These are phyloP conservation scores for Julus scandinavius DNA, from an alignment of 2,888 invertebrate species.

Conservation along the genomic window DNA sequence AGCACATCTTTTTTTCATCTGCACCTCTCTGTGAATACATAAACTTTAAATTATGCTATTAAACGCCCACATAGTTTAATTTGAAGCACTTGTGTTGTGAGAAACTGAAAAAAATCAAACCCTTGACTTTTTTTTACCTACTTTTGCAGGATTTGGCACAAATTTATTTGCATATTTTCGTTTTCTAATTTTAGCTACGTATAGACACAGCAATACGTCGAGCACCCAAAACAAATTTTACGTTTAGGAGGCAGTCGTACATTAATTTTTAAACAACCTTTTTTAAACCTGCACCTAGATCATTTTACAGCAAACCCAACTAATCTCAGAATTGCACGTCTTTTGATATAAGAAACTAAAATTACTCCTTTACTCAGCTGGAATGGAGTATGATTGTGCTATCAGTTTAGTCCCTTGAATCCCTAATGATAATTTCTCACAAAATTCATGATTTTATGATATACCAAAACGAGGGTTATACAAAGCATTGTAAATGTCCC, in stretches of 20 bases:
- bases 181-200: not conserved
- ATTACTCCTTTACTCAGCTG: too few species aligned
- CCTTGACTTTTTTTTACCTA: constrained; percentile 22
- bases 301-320: too few species aligned
- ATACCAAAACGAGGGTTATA: too few species aligned
- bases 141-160: not conserved
- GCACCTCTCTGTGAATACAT: not conserved
- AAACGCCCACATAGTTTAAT: not conserved
- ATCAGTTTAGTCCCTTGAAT: too few species aligned
- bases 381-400: too few species aligned
- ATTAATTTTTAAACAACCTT: not conserved
- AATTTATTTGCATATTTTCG: not conserved
- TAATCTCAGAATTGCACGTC: too few species aligned
- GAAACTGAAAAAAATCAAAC: not conserved
- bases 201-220: not conserved
- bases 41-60: not conserved
- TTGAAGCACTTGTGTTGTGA: not conserved
- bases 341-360: too few species aligned
- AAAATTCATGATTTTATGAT: too few species aligned
- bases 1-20: not conserved
- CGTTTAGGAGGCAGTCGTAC: too few species aligned
- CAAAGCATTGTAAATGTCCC: too few species aligned
- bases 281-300: not conserved
- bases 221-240: not conserved
- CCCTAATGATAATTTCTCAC: too few species aligned